A percentile compares a stretch with the other conserved stretches of the same genome.
phyloP scores from a whole-genome alignment of 2,888 invertebrate genomes.

The Chrysolina haemoptera region DNA sequence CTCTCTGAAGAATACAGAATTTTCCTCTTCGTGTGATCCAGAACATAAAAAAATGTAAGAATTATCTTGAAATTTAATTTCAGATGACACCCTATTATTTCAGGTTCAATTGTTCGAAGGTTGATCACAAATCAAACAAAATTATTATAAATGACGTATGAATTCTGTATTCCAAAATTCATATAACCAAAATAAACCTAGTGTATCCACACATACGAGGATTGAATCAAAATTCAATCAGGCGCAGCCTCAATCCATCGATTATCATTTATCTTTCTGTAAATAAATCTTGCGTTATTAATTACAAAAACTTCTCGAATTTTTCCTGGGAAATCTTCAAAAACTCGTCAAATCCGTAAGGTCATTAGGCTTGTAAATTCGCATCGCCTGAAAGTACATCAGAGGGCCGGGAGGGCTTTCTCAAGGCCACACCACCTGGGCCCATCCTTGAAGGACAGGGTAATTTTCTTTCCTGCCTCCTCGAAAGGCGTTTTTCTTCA shows the following conservation, averaged over 20 bases:
- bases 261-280: conserved; percentile 28
- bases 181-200: too few species aligned
- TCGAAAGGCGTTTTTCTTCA: conserved; percentile 69
- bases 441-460: conserved; percentile 53
- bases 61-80: too few species aligned
- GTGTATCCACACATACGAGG: too few species aligned
- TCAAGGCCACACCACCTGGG: conserved; percentile 55
- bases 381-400: conserved; percentile 54
- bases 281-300: conserved; percentile 50
- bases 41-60: too few species aligned
- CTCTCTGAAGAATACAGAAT: too few species aligned
- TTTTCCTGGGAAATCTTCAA: conserved; percentile 51
- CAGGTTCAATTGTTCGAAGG: too few species aligned
- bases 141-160: too few species aligned
- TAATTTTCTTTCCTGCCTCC: conserved; percentile 64
- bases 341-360: conserved; percentile 57
- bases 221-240: not conserved
- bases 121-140: too few species aligned
- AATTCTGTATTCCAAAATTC: too few species aligned
- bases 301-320: conserved; percentile 45
- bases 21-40: too few species aligned
- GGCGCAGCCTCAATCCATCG: not conserved
- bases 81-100: too few species aligned
- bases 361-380: conserved; percentile 67
- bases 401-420: conserved; percentile 46